Percentiles rank a stretch among this genome's conserved stretches.
Evolutionary conservation across 1,140 invertebrate genomes (phyloP).

Genomic region (Monochamus saltuarius): DNA sequence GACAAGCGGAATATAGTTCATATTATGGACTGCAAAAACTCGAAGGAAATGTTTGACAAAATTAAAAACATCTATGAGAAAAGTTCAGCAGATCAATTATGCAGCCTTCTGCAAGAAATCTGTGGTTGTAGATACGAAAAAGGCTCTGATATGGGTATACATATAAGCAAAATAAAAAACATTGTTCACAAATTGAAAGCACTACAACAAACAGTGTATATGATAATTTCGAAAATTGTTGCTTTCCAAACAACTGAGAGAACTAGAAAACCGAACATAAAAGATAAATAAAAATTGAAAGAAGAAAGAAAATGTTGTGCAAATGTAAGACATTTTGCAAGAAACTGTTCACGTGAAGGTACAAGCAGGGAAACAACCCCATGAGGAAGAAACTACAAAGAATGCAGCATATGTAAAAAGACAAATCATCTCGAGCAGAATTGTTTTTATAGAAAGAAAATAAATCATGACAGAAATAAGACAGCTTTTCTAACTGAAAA

Average conservation of each 20-base stretch:
- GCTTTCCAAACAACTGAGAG: too few relatives aligned
- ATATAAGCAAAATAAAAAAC: too few relatives aligned
- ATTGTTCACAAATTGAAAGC: too few relatives aligned
- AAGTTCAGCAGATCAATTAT: constrained; percentile 35
- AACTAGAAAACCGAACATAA: too few relatives aligned
- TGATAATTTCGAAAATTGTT: too few relatives aligned
- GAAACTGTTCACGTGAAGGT: background rate
- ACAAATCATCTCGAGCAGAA: constrained; percentile 9
- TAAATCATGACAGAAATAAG: constrained; percentile 3
- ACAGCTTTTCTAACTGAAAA: constrained; percentile 2
- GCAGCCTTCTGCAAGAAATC: constrained; percentile 39
- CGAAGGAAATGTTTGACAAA: constrained; percentile 44
- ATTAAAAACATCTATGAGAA: constrained; percentile 42
- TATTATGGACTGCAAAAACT: constrained; percentile 38
- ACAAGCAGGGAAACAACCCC: too few relatives aligned
- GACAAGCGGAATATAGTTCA: constrained; percentile 30
- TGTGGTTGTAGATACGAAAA: constrained; percentile 36
- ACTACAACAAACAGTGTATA: too few relatives aligned
- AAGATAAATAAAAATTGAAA: background rate
- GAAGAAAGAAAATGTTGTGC: constrained; percentile 1
- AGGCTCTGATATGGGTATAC: too few relatives aligned
- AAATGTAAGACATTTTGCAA: background rate
- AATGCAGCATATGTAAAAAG: constrained; percentile 10
- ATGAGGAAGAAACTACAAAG: background rate
- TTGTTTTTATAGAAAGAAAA: constrained; percentile 10